Conservation (phyloP, 2,888 invertebrate species). For the Drosophila lacicola region DNA sequence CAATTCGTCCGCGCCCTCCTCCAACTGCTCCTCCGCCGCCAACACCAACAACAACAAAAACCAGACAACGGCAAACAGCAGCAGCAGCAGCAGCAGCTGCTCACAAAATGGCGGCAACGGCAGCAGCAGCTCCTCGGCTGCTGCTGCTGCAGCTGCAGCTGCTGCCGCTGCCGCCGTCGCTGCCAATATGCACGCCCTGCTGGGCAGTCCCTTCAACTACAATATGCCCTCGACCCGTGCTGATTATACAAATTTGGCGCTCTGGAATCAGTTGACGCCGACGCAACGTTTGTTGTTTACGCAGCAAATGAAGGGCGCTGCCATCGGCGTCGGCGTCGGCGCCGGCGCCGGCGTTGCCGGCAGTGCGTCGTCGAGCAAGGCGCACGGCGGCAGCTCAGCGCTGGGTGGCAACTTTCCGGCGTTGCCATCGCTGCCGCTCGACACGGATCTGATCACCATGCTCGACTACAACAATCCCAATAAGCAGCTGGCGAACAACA, state of each 20-base stretch:
- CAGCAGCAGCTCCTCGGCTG: not conserved
- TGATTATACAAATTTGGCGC: conserved; percentile 82
- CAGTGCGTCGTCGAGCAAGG: conserved; percentile 16
- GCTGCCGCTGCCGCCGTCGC: conserved; percentile 60
- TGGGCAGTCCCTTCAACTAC: conserved; percentile 72
- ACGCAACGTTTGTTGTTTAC: conserved; percentile 78
- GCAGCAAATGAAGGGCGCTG: conserved; percentile 76
- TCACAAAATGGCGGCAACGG: conserved; percentile 10
- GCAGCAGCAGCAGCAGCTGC: conserved; percentile 9
- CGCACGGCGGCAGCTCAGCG: conserved; percentile 3
- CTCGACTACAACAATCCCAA: conserved; percentile 81
- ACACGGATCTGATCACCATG: conserved; percentile 82
- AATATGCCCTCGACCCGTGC: conserved; percentile 74
- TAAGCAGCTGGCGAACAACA: conserved; percentile 43
- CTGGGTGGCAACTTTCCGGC: conserved; percentile 62
- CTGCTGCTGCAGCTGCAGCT: conserved; percentile 29
- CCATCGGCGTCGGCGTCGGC: conserved; percentile 2
- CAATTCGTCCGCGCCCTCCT: conserved; percentile 28
- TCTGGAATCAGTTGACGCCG: conserved; percentile 83
- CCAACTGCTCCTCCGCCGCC: conserved; percentile 18
- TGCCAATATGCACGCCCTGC: conserved; percentile 63
- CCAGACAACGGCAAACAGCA: not conserved
- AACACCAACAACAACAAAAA: conserved; percentile 7
- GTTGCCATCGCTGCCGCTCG: conserved; percentile 77
- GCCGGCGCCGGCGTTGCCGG: conserved; percentile 27